Conservation (phyloP, 1,140 invertebrate genomes). For the Leptonema lineaticorne region DNA sequence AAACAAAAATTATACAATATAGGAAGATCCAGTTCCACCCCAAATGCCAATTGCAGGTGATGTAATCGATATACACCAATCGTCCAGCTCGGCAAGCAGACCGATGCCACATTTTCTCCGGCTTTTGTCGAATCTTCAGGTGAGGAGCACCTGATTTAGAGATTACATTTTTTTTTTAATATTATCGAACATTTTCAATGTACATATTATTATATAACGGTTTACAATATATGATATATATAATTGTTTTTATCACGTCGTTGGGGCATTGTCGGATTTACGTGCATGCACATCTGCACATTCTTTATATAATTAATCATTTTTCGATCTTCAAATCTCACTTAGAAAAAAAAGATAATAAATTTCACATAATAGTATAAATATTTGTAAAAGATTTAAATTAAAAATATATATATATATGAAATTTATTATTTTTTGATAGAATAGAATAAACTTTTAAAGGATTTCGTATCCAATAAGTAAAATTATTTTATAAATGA, state of each 20-base stretch:
- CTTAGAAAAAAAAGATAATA: not conserved
- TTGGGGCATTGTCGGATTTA: not conserved
- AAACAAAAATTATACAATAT: slow-evolving; percentile 7
- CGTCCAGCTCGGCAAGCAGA: slow-evolving; percentile 32
- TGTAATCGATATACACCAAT: slow-evolving; percentile 15
- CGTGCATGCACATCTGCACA: not conserved
- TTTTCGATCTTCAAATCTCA: not conserved
- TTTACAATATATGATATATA: too few relatives aligned
- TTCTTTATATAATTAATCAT: not conserved
- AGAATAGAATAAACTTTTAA: too few relatives aligned
- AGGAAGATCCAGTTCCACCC: slow-evolving; percentile 38
- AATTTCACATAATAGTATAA: not conserved
- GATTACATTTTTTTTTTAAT: not conserved
- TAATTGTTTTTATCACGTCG: too few relatives aligned
- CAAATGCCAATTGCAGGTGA: slow-evolving; percentile 41
- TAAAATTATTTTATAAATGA: not conserved
- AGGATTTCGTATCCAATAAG: not conserved
- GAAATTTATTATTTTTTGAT: too few relatives aligned
- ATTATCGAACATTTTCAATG: too few relatives aligned
- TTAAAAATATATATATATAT: too few relatives aligned
- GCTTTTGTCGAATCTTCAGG: slow-evolving; percentile 40
- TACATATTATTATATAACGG: not conserved
- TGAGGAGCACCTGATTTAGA: slow-evolving; percentile 34
- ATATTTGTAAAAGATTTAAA: too few relatives aligned
- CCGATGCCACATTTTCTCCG: slow-evolving; percentile 39